These are phyloP conservation scores for Sterna hirundo DNA, from an alignment of 2,113 vertebrate genomes.

Conservation along the genomic window DNA sequence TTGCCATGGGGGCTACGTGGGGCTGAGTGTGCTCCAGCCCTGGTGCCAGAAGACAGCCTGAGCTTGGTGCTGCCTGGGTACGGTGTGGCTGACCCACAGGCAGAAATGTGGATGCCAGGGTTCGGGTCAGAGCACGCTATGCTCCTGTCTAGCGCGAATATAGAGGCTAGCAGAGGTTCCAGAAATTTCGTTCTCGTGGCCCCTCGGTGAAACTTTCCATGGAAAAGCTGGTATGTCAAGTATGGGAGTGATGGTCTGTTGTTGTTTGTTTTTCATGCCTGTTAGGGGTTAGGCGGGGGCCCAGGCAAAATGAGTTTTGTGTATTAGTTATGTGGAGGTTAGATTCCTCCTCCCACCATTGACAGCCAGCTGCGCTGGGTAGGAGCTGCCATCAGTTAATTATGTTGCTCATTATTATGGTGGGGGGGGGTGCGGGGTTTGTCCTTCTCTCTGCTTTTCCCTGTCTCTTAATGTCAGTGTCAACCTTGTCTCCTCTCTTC, in stretches of 20 bases:
- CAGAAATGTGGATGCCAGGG: not conserved
- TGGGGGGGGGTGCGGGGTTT: not conserved
- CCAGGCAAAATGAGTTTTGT: not conserved
- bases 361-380: not conserved
- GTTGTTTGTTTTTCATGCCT: not conserved
- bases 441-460: not conserved
- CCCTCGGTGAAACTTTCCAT: not conserved
- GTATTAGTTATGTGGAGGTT: not conserved
- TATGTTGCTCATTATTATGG: not conserved
- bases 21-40: not conserved
- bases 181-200: not conserved
- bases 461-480: conserved; percentile 29
- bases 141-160: accelerated
- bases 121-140: accelerated
- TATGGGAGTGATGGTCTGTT: not conserved
- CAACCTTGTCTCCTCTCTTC: conserved; percentile 59
- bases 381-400: not conserved
- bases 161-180: not conserved
- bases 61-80: not conserved
- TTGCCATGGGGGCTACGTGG: accelerated
- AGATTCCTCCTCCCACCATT: not conserved
- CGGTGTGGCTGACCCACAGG: no score
- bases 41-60: accelerated
- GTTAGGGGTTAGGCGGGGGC: not conserved
- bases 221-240: not conserved